Evolutionary conservation across 2,888 invertebrate species (phyloP).

Genomic region (Lepidochitona cinerea): DNA sequence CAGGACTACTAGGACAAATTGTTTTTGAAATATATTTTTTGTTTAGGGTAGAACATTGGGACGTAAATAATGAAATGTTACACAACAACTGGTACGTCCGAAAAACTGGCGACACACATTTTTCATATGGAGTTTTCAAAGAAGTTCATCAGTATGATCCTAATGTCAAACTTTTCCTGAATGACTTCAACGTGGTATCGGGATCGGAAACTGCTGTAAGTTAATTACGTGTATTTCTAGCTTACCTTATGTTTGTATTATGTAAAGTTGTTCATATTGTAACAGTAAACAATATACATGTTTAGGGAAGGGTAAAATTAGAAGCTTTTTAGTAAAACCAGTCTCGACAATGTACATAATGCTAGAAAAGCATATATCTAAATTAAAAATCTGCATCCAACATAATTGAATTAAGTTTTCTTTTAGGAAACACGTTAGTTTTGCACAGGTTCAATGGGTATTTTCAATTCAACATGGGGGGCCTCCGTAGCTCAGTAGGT

Average conservation of each 20-base stretch:
- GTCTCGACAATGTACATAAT: not conserved
- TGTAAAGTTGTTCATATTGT: no score
- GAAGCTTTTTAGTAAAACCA: no score
- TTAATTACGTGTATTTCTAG: not conserved
- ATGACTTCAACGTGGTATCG: slow-evolving; percentile 44
- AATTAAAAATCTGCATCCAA: no score
- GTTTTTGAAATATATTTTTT: not conserved
- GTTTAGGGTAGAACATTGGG: slow-evolving; percentile 56
- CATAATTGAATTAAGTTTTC: no score
- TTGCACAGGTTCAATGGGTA: no score
- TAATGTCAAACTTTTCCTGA: slow-evolving; percentile 45
- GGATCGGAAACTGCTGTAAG: not conserved
- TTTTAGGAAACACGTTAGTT: no score
- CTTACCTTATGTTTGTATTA: not conserved
- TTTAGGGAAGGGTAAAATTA: no score
- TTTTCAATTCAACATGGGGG: not conserved
- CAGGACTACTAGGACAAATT: not conserved
- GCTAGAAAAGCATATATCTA: not conserved
- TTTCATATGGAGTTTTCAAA: slow-evolving; percentile 47
- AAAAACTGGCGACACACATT: slow-evolving; percentile 33
- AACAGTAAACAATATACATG: no score
- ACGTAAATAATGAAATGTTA: slow-evolving; percentile 56
- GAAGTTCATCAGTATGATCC: slow-evolving; percentile 39
- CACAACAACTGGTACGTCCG: slow-evolving; percentile 50
- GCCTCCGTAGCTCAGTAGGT: no score